Base-by-base conservation (phyloP, 2,113 vertebrate species). In the Alosa alosa region DNA sequence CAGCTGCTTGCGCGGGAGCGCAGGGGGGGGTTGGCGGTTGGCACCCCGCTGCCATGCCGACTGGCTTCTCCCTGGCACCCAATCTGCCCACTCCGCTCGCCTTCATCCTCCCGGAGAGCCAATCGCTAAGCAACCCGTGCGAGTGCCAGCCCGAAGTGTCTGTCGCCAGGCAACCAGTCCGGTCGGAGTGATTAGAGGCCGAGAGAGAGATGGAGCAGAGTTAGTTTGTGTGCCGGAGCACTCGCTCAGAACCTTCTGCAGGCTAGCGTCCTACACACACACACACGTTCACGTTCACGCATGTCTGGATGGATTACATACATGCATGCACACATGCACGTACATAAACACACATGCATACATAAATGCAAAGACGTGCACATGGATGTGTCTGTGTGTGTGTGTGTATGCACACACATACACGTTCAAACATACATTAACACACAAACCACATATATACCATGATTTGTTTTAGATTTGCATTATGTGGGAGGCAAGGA, bases 31-130 rank as follows among this genome's bases (percentile, higher is more conserved):
- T 31, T 3, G 31, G 25, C 72, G 41, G 41, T 44, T 17, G 72
- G 36, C 72, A 78, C 72, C 72, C 72, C 13, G 72, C 72, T 78
- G 72, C 36, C 72, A 78, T 78, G 72, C 72, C 72, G 72, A 78
- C 72, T 78, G 72, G 31, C 72, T 15, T 78, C 72, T 78, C 36
- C 72, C 72, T 78, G 72, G 72, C 72, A 78, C 36, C 72, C 72
- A 78, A 18, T 78, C 72, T 78, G 72, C 72, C 25, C 72, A 78
- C 72, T 78, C 13, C 36, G 31, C 72, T 39, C 36, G 72, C 72
- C 72, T 36, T 13, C 72, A 78, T 31, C 72, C 72, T 78, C 72
- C 72, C 72, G 31, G 31, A 78, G 72, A 78, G 72, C 72, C 72
- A 78, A 78, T 78, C 72, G 36, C 72, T 41, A 36, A 36, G 72